Conservation (phyloP, 2,888 invertebrate species). For the Erynnis tages region DNA sequence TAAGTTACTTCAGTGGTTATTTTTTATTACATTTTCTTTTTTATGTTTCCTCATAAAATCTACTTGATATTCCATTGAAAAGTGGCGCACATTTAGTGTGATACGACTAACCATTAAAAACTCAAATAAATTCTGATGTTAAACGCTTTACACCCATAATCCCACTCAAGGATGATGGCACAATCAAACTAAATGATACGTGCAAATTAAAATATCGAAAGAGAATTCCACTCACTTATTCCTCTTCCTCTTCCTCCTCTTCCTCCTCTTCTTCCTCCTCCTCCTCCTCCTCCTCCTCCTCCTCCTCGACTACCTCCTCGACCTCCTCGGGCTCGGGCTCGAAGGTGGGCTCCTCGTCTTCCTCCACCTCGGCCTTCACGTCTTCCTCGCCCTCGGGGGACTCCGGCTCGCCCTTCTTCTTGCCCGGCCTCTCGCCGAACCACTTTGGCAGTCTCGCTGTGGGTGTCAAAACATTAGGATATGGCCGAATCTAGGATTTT, state of each 20-base stretch:
- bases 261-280: constrained; percentile 89
- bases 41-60: too few species aligned
- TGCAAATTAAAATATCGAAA: too few species aligned
- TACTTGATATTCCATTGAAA: too few species aligned
- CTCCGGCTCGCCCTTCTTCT: constrained; percentile 93
- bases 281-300: constrained; percentile 88
- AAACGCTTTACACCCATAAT: too few species aligned
- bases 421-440: constrained; percentile 97
- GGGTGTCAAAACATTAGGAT: background rate
- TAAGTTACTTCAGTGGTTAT: too few species aligned
- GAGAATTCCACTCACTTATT: constrained; percentile 26
- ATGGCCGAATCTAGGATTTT: background rate
- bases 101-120: too few species aligned
- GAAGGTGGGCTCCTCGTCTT: constrained; percentile 85
- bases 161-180: too few species aligned
- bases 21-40: too few species aligned
- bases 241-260: constrained; percentile 81
- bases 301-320: constrained; percentile 86
- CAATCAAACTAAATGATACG: too few species aligned
- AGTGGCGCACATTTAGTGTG: too few species aligned
- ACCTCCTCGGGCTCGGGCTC: constrained; percentile 88
- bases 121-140: too few species aligned
- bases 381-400: constrained; percentile 96
- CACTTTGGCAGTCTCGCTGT: constrained; percentile 96
- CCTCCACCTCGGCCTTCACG: constrained; percentile 88